phyloP scores from a whole-genome alignment of 35 echinoderm and acorn worm species.

The Heliocidaris tuberculata region DNA sequence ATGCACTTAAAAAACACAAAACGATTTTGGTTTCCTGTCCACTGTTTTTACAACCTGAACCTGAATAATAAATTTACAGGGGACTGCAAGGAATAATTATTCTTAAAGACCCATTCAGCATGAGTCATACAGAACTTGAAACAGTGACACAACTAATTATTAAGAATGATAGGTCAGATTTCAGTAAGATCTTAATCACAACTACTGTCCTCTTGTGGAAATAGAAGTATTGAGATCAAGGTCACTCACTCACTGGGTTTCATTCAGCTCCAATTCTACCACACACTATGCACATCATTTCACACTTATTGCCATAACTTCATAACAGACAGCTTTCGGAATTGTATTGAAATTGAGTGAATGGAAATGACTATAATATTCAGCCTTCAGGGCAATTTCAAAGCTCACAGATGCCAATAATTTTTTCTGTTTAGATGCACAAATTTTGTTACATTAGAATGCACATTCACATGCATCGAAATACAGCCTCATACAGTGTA shows the following conservation, averaged over 20 bases:
- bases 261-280: not conserved
- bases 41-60: not conserved
- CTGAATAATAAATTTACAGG: not conserved
- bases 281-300: not conserved
- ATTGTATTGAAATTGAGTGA: not conserved
- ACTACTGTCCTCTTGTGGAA: not conserved
- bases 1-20: not conserved
- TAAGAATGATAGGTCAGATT: not conserved
- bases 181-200: not conserved
- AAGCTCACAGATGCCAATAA: not conserved
- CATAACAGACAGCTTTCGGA: not conserved
- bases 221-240: not conserved
- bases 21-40: not conserved
- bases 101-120: conserved; percentile 35
- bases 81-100: not conserved
- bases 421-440: not conserved
- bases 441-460: not conserved
- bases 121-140: not conserved
- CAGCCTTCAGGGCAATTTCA: not conserved
- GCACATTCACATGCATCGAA: too few species aligned
- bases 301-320: not conserved
- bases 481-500: too few species aligned
- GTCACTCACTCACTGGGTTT: not conserved
- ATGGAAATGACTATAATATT: not conserved
- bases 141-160: not conserved